Evolutionary conservation across 2,113 vertebrate species (phyloP).

Genomic region (Dipodomys spectabilis): DNA sequence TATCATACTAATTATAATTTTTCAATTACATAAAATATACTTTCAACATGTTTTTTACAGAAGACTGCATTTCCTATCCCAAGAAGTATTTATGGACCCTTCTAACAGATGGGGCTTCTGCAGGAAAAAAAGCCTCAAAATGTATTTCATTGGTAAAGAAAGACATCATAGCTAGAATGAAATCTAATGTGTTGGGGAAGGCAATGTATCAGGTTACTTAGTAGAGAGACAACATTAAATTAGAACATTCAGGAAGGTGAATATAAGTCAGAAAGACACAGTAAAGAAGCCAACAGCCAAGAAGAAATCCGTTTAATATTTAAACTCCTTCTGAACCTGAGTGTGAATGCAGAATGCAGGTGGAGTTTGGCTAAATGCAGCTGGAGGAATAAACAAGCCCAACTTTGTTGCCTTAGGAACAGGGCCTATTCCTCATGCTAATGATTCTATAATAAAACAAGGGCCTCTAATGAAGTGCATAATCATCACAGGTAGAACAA

Average conservation of each 20-base stretch:
- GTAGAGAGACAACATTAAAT: background rate
- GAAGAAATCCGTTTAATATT: slow-evolving; percentile 15
- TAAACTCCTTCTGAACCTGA: background rate
- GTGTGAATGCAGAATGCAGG: background rate
- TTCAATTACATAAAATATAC: background rate
- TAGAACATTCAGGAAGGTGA: background rate
- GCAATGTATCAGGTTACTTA: background rate
- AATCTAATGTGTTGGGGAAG: background rate
- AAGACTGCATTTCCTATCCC: background rate
- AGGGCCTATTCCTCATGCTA: background rate
- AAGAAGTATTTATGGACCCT: background rate
- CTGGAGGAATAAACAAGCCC: background rate
- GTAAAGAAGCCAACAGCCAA: background rate
- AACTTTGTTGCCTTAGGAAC: slow-evolving; percentile 37
- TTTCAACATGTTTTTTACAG: background rate
- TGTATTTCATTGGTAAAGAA: background rate
- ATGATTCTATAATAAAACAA: slow-evolving; percentile 40
- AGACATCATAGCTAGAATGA: background rate
- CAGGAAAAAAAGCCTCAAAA: no score
- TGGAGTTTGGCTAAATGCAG: background rate
- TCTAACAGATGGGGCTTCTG: background rate
- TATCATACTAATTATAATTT: slow-evolving; percentile 24
- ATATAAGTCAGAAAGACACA: background rate
- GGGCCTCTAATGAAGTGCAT: background rate
- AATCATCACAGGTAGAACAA: background rate